Conservation (phyloP, 2,888 invertebrate species). For the Torymus tubicola region DNA sequence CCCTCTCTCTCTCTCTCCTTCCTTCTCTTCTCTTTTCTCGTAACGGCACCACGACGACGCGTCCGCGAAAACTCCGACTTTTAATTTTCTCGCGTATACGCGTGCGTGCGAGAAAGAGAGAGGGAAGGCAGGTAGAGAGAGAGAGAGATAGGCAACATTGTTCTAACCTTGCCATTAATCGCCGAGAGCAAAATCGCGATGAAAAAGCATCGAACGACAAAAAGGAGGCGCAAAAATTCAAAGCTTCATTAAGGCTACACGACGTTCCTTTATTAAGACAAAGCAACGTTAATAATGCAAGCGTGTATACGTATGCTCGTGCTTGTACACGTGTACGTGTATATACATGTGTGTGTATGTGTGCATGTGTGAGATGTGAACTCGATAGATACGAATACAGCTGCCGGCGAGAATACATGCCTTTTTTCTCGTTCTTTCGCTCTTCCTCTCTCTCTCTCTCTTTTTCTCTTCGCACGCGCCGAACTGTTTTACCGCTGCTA, state of each 20-base stretch:
- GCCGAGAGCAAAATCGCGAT: slow-evolving; percentile 36
- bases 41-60: too few relatives aligned
- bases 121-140: too few relatives aligned
- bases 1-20: too few relatives aligned
- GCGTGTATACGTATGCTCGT: neutral
- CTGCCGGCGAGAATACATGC: slow-evolving; percentile 25
- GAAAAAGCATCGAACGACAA: slow-evolving; percentile 27
- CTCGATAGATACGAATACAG: slow-evolving; percentile 23
- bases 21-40: too few relatives aligned
- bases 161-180: slow-evolving; percentile 50
- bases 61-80: slow-evolving; percentile 26
- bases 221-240: slow-evolving; percentile 33
- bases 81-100: slow-evolving; percentile 18
- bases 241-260: slow-evolving; percentile 52
- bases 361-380: neutral
- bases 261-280: slow-evolving; percentile 49
- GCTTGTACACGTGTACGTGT: neutral
- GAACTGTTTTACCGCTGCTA: slow-evolving; percentile 36
- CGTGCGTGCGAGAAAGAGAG: too few relatives aligned
- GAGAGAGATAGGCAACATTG: slow-evolving; percentile 30
- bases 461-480: neutral
- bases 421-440: slow-evolving; percentile 1
- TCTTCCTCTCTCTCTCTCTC: neutral
- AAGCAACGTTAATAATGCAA: slow-evolving; percentile 56
- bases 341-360: neutral